Evolutionary conservation across 1,140 invertebrate species (phyloP).

Genomic region (Drosophila obscura): DNA sequence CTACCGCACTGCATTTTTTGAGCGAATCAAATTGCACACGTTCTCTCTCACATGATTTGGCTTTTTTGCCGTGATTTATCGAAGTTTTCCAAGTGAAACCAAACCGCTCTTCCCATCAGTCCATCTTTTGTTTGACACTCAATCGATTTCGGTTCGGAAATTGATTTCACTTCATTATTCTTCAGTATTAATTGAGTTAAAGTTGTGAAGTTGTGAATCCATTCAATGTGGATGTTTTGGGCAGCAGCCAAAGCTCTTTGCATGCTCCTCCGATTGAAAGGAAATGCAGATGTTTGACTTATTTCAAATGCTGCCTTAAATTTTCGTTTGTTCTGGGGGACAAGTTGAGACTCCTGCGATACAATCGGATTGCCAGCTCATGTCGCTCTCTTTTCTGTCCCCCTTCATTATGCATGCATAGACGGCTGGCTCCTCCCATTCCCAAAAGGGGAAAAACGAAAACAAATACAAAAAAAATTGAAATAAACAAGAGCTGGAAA

Average conservation of each 20-base stretch:
- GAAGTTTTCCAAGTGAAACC: too few species aligned
- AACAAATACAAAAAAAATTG: constrained; percentile 56
- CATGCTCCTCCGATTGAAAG: too few species aligned
- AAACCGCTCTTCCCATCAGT: too few species aligned
- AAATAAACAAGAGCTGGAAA: constrained; percentile 33
- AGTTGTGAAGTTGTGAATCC: neutral
- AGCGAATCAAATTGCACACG: too few species aligned
- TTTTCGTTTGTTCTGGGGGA: constrained; percentile 1
- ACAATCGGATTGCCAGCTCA: constrained; percentile 62
- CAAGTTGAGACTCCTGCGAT: constrained; percentile 45
- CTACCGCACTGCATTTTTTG: too few species aligned
- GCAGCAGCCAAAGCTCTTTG: neutral
- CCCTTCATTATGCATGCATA: constrained; percentile 75
- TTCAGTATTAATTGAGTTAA: too few species aligned
- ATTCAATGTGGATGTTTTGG: too few species aligned
- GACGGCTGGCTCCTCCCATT: constrained; percentile 17
- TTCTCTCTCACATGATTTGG: too few species aligned
- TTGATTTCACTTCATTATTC: too few species aligned
- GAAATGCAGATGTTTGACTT: neutral
- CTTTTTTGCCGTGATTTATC: too few species aligned
- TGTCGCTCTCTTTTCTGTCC: constrained; percentile 7
- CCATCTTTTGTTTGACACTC: too few species aligned
- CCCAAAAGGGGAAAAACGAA: constrained; percentile 2
- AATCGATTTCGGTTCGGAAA: too few species aligned
- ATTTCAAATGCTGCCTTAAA: neutral